Percentiles rank a stretch among this genome's conserved stretches.
Evolutionary conservation across 2,113 vertebrate genomes (phyloP).

Genomic region (Lophius piscatorius): DNA sequence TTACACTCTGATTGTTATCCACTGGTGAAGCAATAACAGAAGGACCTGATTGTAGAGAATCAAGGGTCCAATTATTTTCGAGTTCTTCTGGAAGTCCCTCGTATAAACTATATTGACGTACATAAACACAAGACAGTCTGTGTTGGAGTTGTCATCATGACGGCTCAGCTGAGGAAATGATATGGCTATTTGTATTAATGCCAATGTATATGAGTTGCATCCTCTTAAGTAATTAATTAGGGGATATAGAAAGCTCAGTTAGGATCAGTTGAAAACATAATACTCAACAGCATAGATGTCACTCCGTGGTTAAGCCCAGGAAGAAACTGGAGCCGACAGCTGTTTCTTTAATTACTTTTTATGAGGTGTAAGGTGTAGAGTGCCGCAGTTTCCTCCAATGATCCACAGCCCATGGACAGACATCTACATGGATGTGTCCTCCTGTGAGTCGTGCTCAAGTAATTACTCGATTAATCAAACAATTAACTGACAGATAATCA

Average conservation of each 20-base stretch:
- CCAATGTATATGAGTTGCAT: too few species aligned
- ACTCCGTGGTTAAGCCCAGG: not conserved
- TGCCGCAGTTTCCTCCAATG: not conserved
- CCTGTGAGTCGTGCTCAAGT: not conserved
- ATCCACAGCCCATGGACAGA: not conserved
- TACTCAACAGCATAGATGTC: constrained; percentile 7
- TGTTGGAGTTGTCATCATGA: too few species aligned
- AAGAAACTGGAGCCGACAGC: constrained; percentile 7
- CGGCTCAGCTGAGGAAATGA: too few species aligned
- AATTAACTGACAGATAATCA: not conserved
- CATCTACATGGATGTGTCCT: not conserved
- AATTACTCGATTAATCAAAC: not conserved
- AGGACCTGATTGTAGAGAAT: too few species aligned
- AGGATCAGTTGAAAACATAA: constrained; percentile 13
- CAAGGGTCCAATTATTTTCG: too few species aligned
- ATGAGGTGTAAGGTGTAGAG: constrained; percentile 14
- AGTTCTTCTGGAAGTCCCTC: too few species aligned
- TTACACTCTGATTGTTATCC: too few species aligned
- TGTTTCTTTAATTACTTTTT: constrained; percentile 25
- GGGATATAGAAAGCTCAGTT: not conserved
- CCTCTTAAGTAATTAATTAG: too few species aligned
- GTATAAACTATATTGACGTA: too few species aligned
- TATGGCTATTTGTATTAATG: too few species aligned
- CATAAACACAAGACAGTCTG: too few species aligned
- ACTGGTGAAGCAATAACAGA: too few species aligned